These are phyloP conservation scores for Poliocrania exsul DNA, from an alignment of 2,797 vertebrate genomes.

Conservation along the genomic window DNA sequence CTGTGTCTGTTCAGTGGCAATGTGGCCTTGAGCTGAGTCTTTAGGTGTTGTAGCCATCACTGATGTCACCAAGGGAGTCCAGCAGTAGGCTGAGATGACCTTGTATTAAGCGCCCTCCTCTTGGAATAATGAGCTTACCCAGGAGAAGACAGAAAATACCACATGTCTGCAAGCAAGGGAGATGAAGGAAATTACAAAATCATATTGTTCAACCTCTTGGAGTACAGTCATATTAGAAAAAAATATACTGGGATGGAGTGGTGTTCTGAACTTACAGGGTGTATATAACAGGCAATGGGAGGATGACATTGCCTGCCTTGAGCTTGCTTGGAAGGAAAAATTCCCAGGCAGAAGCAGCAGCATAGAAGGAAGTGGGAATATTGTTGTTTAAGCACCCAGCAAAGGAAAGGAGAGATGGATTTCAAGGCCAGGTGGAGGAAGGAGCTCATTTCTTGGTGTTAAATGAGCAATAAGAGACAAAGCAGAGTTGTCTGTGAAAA, in stretches of 20 bases:
- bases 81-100: not conserved
- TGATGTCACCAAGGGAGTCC: not conserved
- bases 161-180: not conserved
- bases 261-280: not conserved
- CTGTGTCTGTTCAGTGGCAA: not conserved
- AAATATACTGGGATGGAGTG: not conserved
- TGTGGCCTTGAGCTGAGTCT: not conserved
- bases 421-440: not conserved
- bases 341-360: not conserved
- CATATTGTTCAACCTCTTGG: not conserved
- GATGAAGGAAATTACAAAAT: not conserved
- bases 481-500: not conserved
- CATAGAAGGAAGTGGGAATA: rapidly evolving
- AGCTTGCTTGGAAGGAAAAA: not conserved
- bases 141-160: not conserved
- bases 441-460: not conserved
- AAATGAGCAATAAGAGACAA: conserved; percentile 20
- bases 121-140: not conserved
- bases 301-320: rapidly evolving
- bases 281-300: not conserved
- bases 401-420: not conserved
- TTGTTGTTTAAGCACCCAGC: not conserved
- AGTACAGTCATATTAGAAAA: not conserved
- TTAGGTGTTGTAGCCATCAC: not conserved
- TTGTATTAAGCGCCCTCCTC: not conserved